Base-by-base conservation (phyloP, 2,113 vertebrate species). In the Eleginops maclovinus region DNA sequence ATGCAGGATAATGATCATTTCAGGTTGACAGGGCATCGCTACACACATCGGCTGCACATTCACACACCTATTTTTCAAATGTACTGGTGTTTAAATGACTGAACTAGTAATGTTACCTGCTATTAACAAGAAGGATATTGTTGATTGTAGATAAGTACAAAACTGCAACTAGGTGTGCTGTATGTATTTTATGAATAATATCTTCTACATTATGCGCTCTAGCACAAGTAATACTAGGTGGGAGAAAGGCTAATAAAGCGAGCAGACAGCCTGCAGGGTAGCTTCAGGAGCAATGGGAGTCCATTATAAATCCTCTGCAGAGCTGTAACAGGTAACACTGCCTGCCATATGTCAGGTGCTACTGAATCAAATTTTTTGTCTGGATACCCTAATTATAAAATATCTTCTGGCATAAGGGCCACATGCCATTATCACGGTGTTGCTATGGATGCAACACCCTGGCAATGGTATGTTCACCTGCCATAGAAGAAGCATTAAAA, bases 241-340 rank as follows among this genome's bases (percentile, higher is more conserved):
- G 72, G 51, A 77, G 72, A 87, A 44, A 68, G 64, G 76, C 71
- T 81, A 84, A 81, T 82, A 87, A 86, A 84, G 71, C 24, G 49
- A 46, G 56, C 8, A 78, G 79, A 77, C 86, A 89, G 85, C 72
- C 83, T 82, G 79, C 41, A 61, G 77, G 80, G 79, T 84, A 72
- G 79, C 66, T 84, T 78, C 59, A 72, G 84, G 87, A 89, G 83
- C 69, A 83, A 87, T 84, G 86, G 82, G 87, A 91, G 80, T 91
- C 90, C 82, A 92, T 92, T 90, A 91, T 80, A 51, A 47, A 85
- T 65, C 72, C 67, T 87, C 83, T 75, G 63, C 82, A 86, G 72
- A 83, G 81, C 89, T 85, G 74, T 89, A 88, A 91, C 89, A 92
- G 90, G 89, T 89, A 83, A 82, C 82, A 90, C 83, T 83, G 79